Percentiles rank a stretch among this genome's conserved stretches.
Conservation (phyloP, 2,797 vertebrate genomes). For the Eurystomus glaucurus region DNA sequence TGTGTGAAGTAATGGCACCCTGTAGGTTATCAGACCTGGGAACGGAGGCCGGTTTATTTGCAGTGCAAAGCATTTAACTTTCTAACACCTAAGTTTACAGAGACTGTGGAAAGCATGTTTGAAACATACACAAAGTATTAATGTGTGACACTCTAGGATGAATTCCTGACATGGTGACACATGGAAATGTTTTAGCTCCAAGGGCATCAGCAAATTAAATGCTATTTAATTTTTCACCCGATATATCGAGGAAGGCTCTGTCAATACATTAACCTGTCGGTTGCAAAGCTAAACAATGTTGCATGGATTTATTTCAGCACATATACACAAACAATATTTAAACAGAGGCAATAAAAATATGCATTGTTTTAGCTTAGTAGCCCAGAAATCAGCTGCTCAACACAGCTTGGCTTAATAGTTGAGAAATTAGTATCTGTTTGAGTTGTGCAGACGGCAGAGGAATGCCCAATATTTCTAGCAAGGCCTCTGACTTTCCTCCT, state of each 20-base stretch:
- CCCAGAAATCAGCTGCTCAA: background rate
- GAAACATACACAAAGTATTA: background rate
- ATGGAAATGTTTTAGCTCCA: background rate
- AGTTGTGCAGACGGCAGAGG: background rate
- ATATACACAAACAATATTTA: background rate
- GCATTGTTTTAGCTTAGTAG: background rate
- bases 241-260: background rate
- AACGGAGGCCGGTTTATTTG: background rate
- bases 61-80: background rate
- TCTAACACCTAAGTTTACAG: background rate
- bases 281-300: background rate
- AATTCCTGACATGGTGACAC: background rate
- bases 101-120: background rate
- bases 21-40: conserved; percentile 28
- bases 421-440: background rate
- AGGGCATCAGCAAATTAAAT: background rate
- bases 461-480: background rate
- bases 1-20: conserved; percentile 7
- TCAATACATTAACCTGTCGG: background rate
- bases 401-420: background rate
- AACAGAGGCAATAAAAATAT: background rate
- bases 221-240: background rate
- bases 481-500: background rate
- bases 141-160: accelerated
- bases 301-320: background rate